Evolutionary conservation across 1,140 invertebrate species (phyloP).

Genomic region (Solenopsis invicta): DNA sequence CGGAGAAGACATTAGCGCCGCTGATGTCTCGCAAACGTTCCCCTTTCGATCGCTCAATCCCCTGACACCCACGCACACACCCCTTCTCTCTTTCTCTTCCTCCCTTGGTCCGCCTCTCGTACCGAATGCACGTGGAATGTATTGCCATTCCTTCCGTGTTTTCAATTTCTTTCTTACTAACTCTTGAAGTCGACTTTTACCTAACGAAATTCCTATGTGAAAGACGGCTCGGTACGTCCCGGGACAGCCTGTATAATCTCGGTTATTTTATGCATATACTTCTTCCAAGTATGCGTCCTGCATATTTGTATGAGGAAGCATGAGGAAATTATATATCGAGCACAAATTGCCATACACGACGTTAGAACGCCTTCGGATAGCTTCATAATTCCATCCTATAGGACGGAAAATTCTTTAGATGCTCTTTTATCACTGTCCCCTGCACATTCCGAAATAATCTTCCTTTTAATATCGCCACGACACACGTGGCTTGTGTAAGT

Average conservation of each 20-base stretch:
- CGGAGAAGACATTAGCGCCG: slow-evolving; percentile 46
- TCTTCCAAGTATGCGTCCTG: slow-evolving; percentile 51
- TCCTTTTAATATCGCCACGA: slow-evolving; percentile 51
- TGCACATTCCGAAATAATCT: slow-evolving; percentile 51
- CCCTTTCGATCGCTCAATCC: slow-evolving; percentile 22
- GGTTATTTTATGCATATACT: slow-evolving; percentile 53
- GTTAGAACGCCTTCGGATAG: slow-evolving; percentile 59
- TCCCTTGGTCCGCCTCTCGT: background rate
- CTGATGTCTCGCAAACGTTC: slow-evolving; percentile 32
- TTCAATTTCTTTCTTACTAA: slow-evolving; percentile 1
- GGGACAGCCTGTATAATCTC: slow-evolving; percentile 31
- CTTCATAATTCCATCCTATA: slow-evolving; percentile 54
- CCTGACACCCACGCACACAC: background rate
- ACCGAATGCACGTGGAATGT: slow-evolving; percentile 12
- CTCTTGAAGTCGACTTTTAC: slow-evolving; percentile 19
- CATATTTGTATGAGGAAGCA: slow-evolving; percentile 54
- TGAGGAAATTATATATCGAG: slow-evolving; percentile 55
- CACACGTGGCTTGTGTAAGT: no score
- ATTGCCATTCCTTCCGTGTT: slow-evolving; percentile 6
- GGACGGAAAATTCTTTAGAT: slow-evolving; percentile 53
- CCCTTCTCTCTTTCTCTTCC: background rate
- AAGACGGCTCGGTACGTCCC: background rate
- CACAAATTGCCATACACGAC: slow-evolving; percentile 50
- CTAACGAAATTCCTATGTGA: slow-evolving; percentile 20
- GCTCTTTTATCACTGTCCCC: slow-evolving; percentile 51